phyloP scores from a whole-genome alignment of 2,888 invertebrate species.

The Tenthredo distinguenda region DNA sequence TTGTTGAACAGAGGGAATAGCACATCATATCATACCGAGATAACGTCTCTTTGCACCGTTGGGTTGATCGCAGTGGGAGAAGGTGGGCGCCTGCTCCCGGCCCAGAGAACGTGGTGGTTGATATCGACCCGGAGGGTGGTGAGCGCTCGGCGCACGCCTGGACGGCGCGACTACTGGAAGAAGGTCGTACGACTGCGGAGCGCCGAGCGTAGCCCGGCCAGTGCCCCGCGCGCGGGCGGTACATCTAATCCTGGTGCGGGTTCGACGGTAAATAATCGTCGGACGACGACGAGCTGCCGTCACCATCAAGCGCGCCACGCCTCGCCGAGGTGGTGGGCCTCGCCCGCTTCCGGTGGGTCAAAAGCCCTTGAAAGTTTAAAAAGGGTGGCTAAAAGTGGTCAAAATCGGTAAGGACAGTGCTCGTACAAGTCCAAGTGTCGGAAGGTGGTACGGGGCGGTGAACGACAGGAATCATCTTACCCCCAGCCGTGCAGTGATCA shows the following conservation, averaged over 20 bases:
- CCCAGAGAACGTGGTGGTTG: slow-evolving; percentile 69
- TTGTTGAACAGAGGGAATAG: neutral
- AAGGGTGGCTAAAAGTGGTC: neutral
- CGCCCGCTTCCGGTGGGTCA: slow-evolving; percentile 57
- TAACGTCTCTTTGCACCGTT: slow-evolving; percentile 32
- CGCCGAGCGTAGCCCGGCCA: slow-evolving; percentile 72
- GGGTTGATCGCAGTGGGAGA: slow-evolving; percentile 21
- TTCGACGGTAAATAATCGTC: slow-evolving; percentile 32
- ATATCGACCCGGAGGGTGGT: slow-evolving; percentile 76
- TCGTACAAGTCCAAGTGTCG: neutral
- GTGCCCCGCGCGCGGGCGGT: slow-evolving; percentile 76
- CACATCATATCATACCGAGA: slow-evolving; percentile 28
- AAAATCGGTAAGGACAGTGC: neutral
- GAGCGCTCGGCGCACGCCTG: slow-evolving; percentile 75
- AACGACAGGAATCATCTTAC: neutral
- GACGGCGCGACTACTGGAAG: slow-evolving; percentile 68
- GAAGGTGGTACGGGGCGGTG: neutral
- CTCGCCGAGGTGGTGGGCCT: slow-evolving; percentile 59
- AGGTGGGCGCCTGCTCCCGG: slow-evolving; percentile 60
- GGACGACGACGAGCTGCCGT: slow-evolving; percentile 12
- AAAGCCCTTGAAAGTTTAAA: neutral
- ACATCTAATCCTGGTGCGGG: slow-evolving; percentile 63
- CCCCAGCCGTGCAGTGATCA: neutral
- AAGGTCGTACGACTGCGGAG: slow-evolving; percentile 54
- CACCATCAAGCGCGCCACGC: slow-evolving; percentile 49